Evolutionary conservation across 2,797 vertebrate species (phyloP).

Genomic region (Amphiprion clarkii): DNA sequence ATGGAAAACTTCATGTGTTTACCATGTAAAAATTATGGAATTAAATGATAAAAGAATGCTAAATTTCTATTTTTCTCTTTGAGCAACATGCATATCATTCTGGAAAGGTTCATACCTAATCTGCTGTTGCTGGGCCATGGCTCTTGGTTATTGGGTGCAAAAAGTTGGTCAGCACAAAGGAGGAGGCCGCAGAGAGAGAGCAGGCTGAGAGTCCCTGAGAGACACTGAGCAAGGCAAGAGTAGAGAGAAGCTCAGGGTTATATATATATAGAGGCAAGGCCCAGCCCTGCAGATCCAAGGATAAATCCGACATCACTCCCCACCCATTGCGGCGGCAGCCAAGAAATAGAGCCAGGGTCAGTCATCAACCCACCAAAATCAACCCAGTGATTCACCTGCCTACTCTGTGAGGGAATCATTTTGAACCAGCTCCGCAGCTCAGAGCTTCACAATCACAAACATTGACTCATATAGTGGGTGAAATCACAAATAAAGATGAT

Average conservation of each 20-base stretch:
- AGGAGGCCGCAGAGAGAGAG: conserved; percentile 59
- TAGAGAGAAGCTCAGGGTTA: conserved; percentile 40
- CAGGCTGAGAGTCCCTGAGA: conserved; percentile 72
- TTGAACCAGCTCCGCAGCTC: not conserved
- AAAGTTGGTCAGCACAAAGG: conserved; percentile 38
- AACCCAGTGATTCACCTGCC: conserved; percentile 21
- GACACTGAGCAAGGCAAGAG: conserved; percentile 75
- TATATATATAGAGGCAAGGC: conserved; percentile 74
- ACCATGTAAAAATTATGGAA: not conserved
- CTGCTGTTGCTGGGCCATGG: conserved; percentile 79
- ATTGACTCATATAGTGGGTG: not conserved
- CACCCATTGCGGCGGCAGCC: conserved; percentile 61
- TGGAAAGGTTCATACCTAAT: conserved; percentile 71
- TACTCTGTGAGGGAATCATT: not conserved
- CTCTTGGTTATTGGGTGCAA: conserved; percentile 43
- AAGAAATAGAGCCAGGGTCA: conserved; percentile 46
- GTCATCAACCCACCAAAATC: conserved; percentile 28
- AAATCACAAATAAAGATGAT: not conserved
- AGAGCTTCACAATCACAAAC: not conserved
- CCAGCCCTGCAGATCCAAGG: conserved; percentile 44
- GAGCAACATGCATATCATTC: not conserved
- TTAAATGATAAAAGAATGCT: not conserved
- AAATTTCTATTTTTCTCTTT: not conserved
- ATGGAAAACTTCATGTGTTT: not conserved
- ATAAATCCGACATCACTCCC: conserved; percentile 49